Evolutionary conservation across 2,888 invertebrate species (phyloP), one percentile per base, ranked within the genome.

Genomic region (Amphipyra tragopoginis): DNA sequence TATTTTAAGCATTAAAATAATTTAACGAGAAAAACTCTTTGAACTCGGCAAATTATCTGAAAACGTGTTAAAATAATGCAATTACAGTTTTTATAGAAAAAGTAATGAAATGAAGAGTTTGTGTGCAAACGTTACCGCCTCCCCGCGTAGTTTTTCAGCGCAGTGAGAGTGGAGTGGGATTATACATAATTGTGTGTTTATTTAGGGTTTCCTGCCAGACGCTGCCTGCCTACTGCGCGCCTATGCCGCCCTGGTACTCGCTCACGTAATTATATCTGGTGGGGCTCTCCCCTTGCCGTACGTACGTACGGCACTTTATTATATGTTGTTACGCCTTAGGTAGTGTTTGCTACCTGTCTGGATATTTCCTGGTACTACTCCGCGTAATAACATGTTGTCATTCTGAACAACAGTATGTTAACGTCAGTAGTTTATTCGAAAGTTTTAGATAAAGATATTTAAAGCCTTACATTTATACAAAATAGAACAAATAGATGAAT

Each of bases 131-230:
- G 57, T 71, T 88, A 86, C 85, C 60, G 63, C 59, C 77, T 78
- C 75, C 79, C 78, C 61, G 79, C 80, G 80, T 84, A 85, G 86
- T 86, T 88, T 89, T 89, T 86, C 81, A 85, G 76, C 60, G 74
- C 77, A 80, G 83, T 74, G 84, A 85, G 86, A 86, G 87, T 85
- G 79, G 81, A 84, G 86, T 80, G 80, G 83, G 80, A 80, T 86
- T 85, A 86, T 84, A 86, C 85, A 84, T 87, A 86, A 86, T 88
- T 85, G 85, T 85, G 82, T 88, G 88, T 91, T 91, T 91, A 87
- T 90, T 89, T 90, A 90, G 89, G 87, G 86, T 84, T 88, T 88
- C 88, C 88, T 86, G 82, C 78, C 78, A 79, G 83, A 80, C 81
- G 75, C 74, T 71, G 75, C 67, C 68, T 64, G 68, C 80, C 82